Evolutionary conservation across 2,888 invertebrate species (phyloP), one percentile per base, ranked within the genome.

Genomic region (Oligia strigilis): DNA sequence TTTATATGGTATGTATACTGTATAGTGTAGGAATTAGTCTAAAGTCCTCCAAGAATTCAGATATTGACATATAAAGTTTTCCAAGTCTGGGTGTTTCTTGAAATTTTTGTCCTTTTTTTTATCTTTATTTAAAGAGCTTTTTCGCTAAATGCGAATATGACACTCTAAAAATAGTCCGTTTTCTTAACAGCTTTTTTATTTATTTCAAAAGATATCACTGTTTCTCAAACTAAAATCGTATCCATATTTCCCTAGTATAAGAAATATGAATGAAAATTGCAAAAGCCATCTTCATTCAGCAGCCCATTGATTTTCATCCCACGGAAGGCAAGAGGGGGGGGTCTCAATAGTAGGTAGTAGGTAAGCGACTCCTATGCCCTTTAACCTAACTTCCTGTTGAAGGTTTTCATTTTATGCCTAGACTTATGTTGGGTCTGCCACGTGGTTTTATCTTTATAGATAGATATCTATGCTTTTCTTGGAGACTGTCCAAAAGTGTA

Each of bases 271-370:
- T 82, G 86, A 82, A 82, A 19, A 82, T 60, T 8, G 40, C 23
- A 19, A 60, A 60, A 52, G 9, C 74, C 9, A 82, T 62, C n/a
- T 82, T 80, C 55, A 82, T 81, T 46, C 52, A 36, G 29, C 52
- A 36, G 17, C 43, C 6, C 64, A 70, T 81, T 81, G 85, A 85
- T 70, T 86, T 46, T 55, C 69, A 86, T 87, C 78, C 66, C 73
- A 87, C 62, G 70, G 23, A 36, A 64, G 40, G 14, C 1, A 29
- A 79, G 52, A 36, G 36, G 36, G n/a, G 55, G 36, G n/a, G 72
- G 19, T 67, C 23, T 78, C 36, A 72, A 73, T 46, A 62, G 75
- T 49, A 80, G 36, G 14, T 67, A 43, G 46, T 62, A 64, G 43
- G 75, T 87, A 80, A 75, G 29, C 64, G 73, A 85, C 17, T 36